These are phyloP conservation scores for Bothrops jararaca DNA, from an alignment of 2,113 vertebrate genomes.

Conservation along the genomic window DNA sequence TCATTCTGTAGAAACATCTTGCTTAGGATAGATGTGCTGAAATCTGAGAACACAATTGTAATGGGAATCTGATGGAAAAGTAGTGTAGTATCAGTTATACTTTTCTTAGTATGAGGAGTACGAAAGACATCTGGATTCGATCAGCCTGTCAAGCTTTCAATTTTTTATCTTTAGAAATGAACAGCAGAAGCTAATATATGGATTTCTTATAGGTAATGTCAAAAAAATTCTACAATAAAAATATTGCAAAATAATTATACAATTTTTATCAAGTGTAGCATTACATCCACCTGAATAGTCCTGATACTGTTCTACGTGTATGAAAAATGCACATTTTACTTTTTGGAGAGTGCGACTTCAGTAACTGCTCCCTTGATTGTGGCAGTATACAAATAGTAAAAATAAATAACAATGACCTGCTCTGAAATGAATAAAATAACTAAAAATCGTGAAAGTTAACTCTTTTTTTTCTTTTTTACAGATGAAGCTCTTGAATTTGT, in stretches of 20 bases:
- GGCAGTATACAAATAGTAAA: background rate
- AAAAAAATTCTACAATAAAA: background rate
- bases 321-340: background rate
- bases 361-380: background rate
- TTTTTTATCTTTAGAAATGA: background rate
- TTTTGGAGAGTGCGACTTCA: background rate
- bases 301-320: background rate
- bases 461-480: constrained; percentile 58
- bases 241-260: background rate
- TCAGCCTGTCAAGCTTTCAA: background rate
- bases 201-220: background rate
- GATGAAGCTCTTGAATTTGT: constrained; percentile 97
- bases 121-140: background rate
- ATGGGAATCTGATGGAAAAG: background rate
- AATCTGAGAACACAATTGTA: background rate
- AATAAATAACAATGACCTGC: background rate
- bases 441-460: background rate
- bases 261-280: background rate
- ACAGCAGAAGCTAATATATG: background rate
- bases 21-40: background rate
- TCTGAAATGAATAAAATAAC: background rate
- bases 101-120: background rate
- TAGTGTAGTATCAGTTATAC: background rate
- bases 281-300: background rate
- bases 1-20: background rate